Conservation (phyloP, 2,797 vertebrate species). For the Mormyrus hasselquistii region DNA sequence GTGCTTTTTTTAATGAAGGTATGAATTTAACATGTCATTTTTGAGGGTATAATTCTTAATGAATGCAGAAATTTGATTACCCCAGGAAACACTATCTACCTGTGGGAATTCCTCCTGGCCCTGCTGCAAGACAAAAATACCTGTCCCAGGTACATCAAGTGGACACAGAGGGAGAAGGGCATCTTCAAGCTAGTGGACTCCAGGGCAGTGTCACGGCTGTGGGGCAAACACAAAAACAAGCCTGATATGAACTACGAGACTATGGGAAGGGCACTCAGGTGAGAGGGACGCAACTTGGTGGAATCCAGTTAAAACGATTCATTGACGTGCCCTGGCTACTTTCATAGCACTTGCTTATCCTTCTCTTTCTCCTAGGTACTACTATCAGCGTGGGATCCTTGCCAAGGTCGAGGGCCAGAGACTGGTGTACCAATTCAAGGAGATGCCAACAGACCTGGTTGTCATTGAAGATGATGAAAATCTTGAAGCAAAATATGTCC, state of each 20-base stretch:
- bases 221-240: conserved; percentile 88
- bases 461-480: conserved; percentile 76
- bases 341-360: not conserved
- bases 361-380: conserved; percentile 61
- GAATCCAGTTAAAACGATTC: not conserved
- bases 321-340: not conserved
- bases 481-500: conserved; percentile 41
- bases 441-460: conserved; percentile 80
- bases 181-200: conserved; percentile 88
- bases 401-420: conserved; percentile 85
- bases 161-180: conserved; percentile 84
- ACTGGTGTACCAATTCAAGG: conserved; percentile 84
- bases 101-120: conserved; percentile 86
- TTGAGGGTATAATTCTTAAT: not conserved
- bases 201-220: conserved; percentile 81
- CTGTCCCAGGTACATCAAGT: conserved; percentile 88
- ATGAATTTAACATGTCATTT: not conserved
- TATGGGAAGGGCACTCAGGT: conserved; percentile 84
- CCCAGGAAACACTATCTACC: conserved; percentile 81
- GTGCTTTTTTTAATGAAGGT: not conserved
- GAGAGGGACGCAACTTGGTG: conserved; percentile 21
- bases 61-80: not conserved
- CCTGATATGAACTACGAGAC: conserved; percentile 90
- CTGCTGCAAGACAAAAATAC: conserved; percentile 86
- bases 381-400: conserved; percentile 83